phyloP scores from a whole-genome alignment of 2,113 vertebrate genomes.

The Strix uralensis region DNA sequence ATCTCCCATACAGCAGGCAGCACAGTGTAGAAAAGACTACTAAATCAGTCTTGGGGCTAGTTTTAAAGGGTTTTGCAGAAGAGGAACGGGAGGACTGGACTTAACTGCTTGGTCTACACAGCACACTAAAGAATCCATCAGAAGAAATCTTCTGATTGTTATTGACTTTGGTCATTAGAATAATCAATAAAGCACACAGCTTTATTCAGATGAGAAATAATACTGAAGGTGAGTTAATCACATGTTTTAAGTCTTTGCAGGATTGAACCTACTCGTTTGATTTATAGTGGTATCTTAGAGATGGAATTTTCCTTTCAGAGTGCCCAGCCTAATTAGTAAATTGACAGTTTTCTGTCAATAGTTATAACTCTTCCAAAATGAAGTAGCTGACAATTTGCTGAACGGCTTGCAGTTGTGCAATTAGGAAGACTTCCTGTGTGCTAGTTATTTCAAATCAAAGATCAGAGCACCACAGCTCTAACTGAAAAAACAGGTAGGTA shows the following conservation, averaged over 20 bases:
- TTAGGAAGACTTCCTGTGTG: not conserved
- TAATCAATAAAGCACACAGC: not conserved
- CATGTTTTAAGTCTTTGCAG: not conserved
- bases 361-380: not conserved
- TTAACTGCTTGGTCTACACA: not conserved
- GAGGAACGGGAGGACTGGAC: not conserved
- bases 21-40: not conserved
- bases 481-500: not conserved
- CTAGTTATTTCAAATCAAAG: not conserved
- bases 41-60: not conserved
- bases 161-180: not conserved
- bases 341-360: not conserved
- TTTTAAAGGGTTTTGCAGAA: not conserved
- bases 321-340: slow-evolving; percentile 1
- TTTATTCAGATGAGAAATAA: not conserved
- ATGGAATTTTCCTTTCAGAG: not conserved
- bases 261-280: not conserved
- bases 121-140: not conserved
- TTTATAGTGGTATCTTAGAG: not conserved
- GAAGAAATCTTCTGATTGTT: not conserved
- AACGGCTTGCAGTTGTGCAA: not conserved
- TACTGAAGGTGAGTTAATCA: not conserved
- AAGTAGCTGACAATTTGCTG: not conserved
- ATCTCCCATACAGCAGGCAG: not conserved
- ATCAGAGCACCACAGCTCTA: not conserved